phyloP scores from a whole-genome alignment of 64 coral and sea anemone species.

The Stichodactyla mertensii region DNA sequence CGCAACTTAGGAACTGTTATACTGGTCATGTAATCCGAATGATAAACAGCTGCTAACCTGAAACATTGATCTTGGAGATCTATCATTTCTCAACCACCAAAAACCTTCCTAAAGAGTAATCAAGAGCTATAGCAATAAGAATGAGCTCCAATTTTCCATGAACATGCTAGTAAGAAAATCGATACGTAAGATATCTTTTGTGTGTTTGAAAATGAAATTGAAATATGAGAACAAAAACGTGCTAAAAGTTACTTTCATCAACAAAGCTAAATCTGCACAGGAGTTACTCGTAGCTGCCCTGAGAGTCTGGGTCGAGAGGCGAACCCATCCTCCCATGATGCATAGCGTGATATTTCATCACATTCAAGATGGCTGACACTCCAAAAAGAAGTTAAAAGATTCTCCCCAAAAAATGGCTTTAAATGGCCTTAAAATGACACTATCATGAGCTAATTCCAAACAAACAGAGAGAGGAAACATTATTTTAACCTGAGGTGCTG shows the following conservation, averaged over 20 bases:
- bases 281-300: background rate
- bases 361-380: constrained; percentile 23
- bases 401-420: background rate
- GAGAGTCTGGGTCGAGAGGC: background rate
- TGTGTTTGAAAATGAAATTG: background rate
- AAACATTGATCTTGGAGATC: too few relatives aligned
- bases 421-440: background rate
- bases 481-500: background rate
- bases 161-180: background rate
- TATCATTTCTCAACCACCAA: too few relatives aligned
- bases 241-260: background rate
- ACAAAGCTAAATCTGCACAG: background rate
- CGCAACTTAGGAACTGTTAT: background rate
- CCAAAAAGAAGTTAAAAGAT: background rate
- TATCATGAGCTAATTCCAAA: constrained; percentile 1
- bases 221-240: background rate
- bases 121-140: background rate
- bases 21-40: too few relatives aligned
- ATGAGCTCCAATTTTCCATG: too few relatives aligned
- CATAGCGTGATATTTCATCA: background rate
- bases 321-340: constrained; percentile 27
- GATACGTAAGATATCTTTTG: background rate
- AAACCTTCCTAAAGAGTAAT: background rate
- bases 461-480: background rate
- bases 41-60: too few relatives aligned